A percentile compares a stretch with the other conserved stretches of the same genome.
Evolutionary conservation across 2,113 vertebrate genomes (phyloP).

Genomic region (Platysteira castanea): DNA sequence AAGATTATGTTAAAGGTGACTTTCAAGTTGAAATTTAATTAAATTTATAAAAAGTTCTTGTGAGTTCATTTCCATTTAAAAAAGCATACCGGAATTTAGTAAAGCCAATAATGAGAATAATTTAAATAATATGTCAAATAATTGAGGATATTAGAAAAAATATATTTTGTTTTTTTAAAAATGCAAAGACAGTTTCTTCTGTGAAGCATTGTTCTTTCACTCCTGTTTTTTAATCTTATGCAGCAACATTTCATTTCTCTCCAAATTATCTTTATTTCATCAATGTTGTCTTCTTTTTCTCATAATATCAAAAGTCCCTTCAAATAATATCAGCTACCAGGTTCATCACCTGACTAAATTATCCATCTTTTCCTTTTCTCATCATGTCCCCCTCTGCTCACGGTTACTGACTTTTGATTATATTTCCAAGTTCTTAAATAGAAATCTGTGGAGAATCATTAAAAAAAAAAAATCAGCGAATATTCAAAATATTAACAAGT

Average conservation of each 20-base stretch:
- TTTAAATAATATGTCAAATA: background rate
- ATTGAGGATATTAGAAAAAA: background rate
- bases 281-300: background rate
- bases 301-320: background rate
- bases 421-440: background rate
- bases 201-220: accelerated
- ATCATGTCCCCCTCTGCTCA: background rate
- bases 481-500: background rate
- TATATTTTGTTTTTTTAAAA: background rate
- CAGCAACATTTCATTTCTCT: background rate
- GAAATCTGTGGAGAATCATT: background rate
- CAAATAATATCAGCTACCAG: background rate
- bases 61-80: background rate
- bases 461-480: background rate
- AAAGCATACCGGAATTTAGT: background rate
- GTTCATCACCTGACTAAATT: background rate
- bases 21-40: background rate
- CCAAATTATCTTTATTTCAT: background rate
- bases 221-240: accelerated
- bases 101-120: accelerated
- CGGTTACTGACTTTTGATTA: background rate
- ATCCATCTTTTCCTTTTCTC: background rate
- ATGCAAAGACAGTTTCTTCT: background rate
- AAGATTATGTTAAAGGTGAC: background rate
- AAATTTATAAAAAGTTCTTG: background rate